These are phyloP conservation scores for Fregata magnificens DNA, from an alignment of 2,113 vertebrate species.

Conservation along the genomic window DNA sequence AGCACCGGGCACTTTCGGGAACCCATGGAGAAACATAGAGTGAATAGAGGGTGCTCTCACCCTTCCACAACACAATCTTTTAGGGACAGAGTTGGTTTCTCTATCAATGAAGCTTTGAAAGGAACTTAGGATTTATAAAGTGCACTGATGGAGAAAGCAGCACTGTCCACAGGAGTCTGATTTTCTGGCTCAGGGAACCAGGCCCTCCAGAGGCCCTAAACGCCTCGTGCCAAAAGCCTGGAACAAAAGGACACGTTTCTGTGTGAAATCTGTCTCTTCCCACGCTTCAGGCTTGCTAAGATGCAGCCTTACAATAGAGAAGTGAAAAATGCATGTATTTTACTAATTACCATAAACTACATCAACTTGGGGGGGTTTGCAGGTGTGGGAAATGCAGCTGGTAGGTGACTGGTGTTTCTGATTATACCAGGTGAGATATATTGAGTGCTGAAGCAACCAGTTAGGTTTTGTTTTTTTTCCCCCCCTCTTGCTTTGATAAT, in stretches of 20 bases:
- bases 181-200: slow-evolving; percentile 21
- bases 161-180: neutral
- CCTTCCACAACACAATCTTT: neutral
- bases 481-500: neutral
- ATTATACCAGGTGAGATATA: neutral
- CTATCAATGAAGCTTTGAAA: neutral
- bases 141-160: neutral
- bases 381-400: neutral
- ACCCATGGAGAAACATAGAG: neutral
- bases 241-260: neutral
- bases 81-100: neutral
- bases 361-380: neutral
- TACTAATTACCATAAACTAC: neutral
- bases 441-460: neutral
- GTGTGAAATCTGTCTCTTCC: neutral
- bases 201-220: neutral
- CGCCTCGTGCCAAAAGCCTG: neutral
- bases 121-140: neutral
- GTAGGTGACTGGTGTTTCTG: neutral
- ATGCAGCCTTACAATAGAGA: neutral
- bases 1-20: neutral
- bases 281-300: neutral
- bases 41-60: neutral
- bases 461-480: fast-evolving
- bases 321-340: neutral